These are phyloP conservation scores for Frieseomelitta varia DNA, from an alignment of 1,140 invertebrate species.

Conservation along the genomic window DNA sequence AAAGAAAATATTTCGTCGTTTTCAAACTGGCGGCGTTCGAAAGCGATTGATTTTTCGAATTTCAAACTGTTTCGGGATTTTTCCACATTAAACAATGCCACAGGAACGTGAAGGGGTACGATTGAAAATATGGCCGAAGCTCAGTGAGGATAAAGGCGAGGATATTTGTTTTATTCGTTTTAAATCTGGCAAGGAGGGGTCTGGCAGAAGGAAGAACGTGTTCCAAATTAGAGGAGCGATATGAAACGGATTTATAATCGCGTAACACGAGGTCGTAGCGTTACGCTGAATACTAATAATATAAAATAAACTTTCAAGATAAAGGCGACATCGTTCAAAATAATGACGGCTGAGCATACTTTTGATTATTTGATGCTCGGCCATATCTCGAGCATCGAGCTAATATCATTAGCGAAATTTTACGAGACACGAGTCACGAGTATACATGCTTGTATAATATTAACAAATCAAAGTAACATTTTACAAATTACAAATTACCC, in stretches of 20 bases:
- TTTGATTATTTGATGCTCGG: background rate
- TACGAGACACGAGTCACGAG: too few relatives aligned
- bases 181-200: background rate
- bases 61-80: background rate
- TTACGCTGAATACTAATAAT: constrained; percentile 37
- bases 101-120: background rate
- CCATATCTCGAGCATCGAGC: too few relatives aligned
- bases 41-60: background rate
- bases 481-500: too few relatives aligned
- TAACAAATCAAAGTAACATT: too few relatives aligned
- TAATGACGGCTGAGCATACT: background rate
- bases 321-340: constrained; percentile 16
- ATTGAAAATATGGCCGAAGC: background rate
- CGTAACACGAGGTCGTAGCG: constrained; percentile 7
- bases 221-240: constrained; percentile 22
- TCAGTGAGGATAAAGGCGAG: background rate
- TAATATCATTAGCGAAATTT: too few relatives aligned
- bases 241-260: constrained; percentile 36
- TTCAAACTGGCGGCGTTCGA: background rate
- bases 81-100: background rate
- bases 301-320: constrained; percentile 26
- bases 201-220: background rate
- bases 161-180: background rate
- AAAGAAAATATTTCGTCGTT: constrained; percentile 9
- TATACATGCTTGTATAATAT: too few relatives aligned